These are phyloP conservation scores for mouse (Mus musculus) DNA, from an alignment of 2,113 vertebrate genomes.

Conservation along the genomic window DNA sequence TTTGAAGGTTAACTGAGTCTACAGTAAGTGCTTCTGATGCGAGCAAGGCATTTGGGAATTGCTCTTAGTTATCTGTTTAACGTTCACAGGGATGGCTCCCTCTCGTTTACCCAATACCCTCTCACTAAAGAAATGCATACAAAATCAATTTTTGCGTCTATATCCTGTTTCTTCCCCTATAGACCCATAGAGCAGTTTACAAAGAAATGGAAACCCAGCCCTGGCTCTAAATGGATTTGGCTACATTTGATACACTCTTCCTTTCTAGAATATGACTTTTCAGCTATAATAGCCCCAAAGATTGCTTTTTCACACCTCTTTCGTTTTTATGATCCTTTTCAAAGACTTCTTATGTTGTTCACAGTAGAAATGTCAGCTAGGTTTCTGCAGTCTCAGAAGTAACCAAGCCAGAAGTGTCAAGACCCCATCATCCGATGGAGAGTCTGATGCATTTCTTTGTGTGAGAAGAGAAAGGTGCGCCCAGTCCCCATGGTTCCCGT, in stretches of 20 bases:
- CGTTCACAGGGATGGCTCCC: neutral
- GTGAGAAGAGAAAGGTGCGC: neutral
- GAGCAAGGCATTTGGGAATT: neutral
- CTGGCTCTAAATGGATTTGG: slow-evolving; percentile 72
- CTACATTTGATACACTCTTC: slow-evolving; percentile 72
- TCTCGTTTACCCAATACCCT: neutral
- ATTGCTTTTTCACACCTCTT: slow-evolving; percentile 73
- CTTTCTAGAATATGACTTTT: slow-evolving; percentile 66
- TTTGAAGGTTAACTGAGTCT: neutral
- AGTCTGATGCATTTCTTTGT: neutral
- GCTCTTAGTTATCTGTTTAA: neutral
- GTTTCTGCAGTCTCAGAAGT: slow-evolving; percentile 71
- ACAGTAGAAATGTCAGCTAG: slow-evolving; percentile 32
- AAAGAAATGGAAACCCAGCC: slow-evolving; percentile 65
- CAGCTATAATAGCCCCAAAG: slow-evolving; percentile 67
- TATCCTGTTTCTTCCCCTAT: slow-evolving; percentile 59
- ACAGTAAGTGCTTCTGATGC: neutral
- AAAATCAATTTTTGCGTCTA: slow-evolving; percentile 68
- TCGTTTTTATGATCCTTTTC: slow-evolving; percentile 74
- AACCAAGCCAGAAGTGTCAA: slow-evolving; percentile 39
- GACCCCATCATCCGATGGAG: neutral
- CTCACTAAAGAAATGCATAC: slow-evolving; percentile 8
- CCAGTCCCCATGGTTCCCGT: neutral
- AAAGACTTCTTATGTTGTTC: slow-evolving; percentile 59
- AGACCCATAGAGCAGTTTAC: slow-evolving; percentile 64